These are phyloP conservation scores for Microctonus hyperodae DNA, from an alignment of 2,888 invertebrate genomes.

Conservation along the genomic window DNA sequence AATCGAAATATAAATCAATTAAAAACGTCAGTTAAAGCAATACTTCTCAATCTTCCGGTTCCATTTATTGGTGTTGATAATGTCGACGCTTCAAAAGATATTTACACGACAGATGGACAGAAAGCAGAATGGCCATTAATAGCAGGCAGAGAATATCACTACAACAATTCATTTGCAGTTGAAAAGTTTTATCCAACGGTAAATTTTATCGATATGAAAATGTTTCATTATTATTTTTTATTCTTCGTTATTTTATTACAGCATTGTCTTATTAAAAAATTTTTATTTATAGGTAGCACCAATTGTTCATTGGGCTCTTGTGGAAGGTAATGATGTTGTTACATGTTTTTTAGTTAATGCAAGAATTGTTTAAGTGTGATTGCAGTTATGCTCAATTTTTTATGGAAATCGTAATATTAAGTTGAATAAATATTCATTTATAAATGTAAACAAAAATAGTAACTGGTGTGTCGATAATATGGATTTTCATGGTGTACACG, in stretches of 20 bases:
- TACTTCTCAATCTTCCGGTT: constrained; percentile 69
- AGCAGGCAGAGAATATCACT: constrained; percentile 73
- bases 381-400: background rate
- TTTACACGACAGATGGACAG: constrained; percentile 68
- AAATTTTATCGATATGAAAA: too few species aligned
- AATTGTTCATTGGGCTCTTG: constrained; percentile 73
- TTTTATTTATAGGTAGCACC: constrained; percentile 66
- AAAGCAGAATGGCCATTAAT: constrained; percentile 74
- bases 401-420: background rate
- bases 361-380: constrained; percentile 61
- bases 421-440: background rate
- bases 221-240: too few species aligned
- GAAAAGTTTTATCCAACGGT: constrained; percentile 68
- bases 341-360: constrained; percentile 76
- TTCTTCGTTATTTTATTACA: too few species aligned
- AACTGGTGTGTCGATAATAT: background rate
- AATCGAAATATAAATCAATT: constrained; percentile 67
- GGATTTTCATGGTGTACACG: background rate
- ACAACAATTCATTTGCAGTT: constrained; percentile 71
- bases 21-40: constrained; percentile 70
- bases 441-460: background rate
- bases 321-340: constrained; percentile 62
- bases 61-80: constrained; percentile 83
- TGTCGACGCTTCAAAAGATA: constrained; percentile 71
- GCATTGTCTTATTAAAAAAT: background rate